phyloP scores from a whole-genome alignment of 2,888 invertebrate species.

The Metacarcinus magister region DNA sequence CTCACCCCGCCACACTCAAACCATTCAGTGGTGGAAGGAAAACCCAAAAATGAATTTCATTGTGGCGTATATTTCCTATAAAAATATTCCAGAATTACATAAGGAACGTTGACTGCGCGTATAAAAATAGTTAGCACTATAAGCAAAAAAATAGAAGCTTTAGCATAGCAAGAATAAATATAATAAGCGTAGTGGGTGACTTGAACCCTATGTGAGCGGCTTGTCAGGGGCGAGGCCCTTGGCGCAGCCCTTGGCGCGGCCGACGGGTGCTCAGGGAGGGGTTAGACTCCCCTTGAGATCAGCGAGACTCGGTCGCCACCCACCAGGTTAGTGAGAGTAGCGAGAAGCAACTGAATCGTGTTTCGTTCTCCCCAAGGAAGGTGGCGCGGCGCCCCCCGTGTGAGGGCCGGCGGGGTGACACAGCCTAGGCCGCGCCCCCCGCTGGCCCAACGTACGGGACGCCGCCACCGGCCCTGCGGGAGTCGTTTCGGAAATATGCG shows the following conservation, averaged over 20 bases:
- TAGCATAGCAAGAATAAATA: constrained; percentile 81
- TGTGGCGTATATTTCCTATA: constrained; percentile 82
- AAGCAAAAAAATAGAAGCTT: constrained; percentile 80
- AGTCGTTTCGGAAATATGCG: constrained; percentile 72
- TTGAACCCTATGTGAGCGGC: constrained; percentile 68
- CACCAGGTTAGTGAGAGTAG: constrained; percentile 78
- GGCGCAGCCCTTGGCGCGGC: background rate
- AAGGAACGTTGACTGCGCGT: constrained; percentile 78
- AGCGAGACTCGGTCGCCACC: constrained; percentile 68
- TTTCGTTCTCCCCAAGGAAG: constrained; percentile 35
- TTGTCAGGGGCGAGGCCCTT: background rate
- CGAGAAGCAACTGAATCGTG: constrained; percentile 70
- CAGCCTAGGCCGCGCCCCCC: background rate
- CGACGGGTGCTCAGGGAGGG: constrained; percentile 3
- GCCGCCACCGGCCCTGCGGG: constrained; percentile 50
- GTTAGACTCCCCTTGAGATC: constrained; percentile 66
- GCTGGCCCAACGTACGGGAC: background rate
- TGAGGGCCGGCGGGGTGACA: background rate
- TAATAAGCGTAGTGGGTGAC: constrained; percentile 82
- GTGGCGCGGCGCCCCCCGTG: background rate
- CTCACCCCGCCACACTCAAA: constrained; percentile 22
- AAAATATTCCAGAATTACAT: constrained; percentile 82
- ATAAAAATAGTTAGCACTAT: constrained; percentile 82
- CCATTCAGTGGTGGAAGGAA: constrained; percentile 68
- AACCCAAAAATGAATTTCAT: constrained; percentile 72